Percentiles rank a stretch among this genome's conserved stretches.
Conservation (phyloP, 37 sponge, comb jelly and placozoan species). For the Corticium candelabrum region DNA sequence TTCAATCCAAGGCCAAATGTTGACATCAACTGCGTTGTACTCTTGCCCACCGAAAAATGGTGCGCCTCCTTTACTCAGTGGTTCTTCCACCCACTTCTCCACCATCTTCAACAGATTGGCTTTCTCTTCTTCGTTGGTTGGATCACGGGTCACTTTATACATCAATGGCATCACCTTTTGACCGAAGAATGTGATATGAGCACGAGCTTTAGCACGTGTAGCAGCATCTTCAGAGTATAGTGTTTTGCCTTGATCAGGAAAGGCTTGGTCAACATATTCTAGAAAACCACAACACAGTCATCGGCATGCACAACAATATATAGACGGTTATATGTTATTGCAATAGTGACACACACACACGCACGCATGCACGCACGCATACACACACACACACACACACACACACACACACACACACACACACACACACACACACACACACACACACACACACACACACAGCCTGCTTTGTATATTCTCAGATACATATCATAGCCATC, state of each 20-base stretch:
- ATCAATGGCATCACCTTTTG: neutral
- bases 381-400: too few species aligned
- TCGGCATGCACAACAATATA: too few species aligned
- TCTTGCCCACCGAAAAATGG: neutral
- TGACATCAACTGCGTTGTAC: neutral
- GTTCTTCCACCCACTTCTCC: neutral
- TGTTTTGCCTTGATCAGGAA: neutral
- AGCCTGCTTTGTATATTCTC: too few species aligned
- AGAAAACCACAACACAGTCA: neutral
- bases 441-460: too few species aligned
- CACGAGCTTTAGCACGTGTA: neutral
- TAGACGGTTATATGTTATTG: too few species aligned
- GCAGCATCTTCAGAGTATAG: neutral
- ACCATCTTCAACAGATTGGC: neutral
- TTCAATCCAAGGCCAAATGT: neutral
- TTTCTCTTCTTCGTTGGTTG: neutral
- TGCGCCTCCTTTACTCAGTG: neutral
- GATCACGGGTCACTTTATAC: neutral
- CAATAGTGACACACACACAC: too few species aligned
- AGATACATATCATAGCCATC: too few species aligned
- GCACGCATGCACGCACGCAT: too few species aligned
- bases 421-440: too few species aligned
- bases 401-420: too few species aligned
- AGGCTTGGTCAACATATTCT: neutral
- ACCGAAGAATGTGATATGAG: neutral